A percentile compares a stretch with the other conserved stretches of the same genome.
Conservation (phyloP, 2,888 invertebrate genomes). For the Nemurella pictetii region DNA sequence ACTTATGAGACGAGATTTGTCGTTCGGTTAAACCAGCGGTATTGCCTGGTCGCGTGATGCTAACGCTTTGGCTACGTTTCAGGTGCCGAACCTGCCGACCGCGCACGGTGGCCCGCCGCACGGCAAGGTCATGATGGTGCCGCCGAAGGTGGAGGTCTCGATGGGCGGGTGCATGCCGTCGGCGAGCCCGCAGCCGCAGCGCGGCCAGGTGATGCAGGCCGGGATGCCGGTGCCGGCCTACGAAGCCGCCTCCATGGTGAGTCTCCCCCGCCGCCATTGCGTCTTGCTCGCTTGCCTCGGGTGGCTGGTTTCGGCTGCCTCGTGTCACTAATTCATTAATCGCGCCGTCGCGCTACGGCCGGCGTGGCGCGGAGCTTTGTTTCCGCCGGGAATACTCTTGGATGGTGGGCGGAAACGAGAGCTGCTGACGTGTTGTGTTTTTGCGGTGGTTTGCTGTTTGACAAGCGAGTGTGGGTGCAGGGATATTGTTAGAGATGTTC, state of each 20-base stretch:
- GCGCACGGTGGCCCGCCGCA: slow-evolving; percentile 21
- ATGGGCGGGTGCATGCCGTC: slow-evolving; percentile 60
- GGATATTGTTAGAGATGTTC: too few relatives aligned
- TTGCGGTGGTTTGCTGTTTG: too few relatives aligned
- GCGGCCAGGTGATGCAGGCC: slow-evolving; percentile 57
- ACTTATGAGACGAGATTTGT: too few relatives aligned
- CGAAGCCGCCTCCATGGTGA: slow-evolving; percentile 72
- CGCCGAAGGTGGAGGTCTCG: slow-evolving; percentile 60
- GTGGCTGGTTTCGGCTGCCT: not conserved
- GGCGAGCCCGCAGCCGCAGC: slow-evolving; percentile 58
- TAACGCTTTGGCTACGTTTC: too few relatives aligned
- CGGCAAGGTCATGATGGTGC: slow-evolving; percentile 54
- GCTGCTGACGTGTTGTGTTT: too few relatives aligned
- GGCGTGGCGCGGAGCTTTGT: too few relatives aligned
- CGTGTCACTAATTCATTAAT: not conserved
- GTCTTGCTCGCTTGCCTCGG: not conserved
- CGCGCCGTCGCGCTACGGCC: not conserved
- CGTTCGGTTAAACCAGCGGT: too few relatives aligned
- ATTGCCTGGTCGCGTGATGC: too few relatives aligned
- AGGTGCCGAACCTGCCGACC: slow-evolving; percentile 31
- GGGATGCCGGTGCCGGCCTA: slow-evolving; percentile 64
- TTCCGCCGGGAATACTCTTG: too few relatives aligned
- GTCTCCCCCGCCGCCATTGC: slow-evolving; percentile 51
- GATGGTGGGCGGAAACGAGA: too few relatives aligned
- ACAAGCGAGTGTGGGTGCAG: too few relatives aligned